phyloP scores from a whole-genome alignment of 92 coral and sea anemone genomes.

The Pocillopora grandis region DNA sequence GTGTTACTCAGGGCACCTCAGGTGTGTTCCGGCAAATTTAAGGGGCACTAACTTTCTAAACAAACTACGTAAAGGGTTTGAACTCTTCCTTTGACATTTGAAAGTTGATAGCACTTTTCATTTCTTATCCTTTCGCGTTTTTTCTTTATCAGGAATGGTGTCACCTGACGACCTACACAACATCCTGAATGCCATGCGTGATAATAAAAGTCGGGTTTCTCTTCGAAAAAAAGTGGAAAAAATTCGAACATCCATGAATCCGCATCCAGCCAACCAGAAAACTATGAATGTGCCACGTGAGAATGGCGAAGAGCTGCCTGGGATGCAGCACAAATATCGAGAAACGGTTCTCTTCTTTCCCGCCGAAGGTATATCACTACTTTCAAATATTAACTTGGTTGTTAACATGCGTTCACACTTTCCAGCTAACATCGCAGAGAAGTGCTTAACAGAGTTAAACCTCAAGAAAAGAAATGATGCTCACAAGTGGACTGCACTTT shows the following conservation, averaged over 20 bases:
- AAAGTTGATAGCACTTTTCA: no score
- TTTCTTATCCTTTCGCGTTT: neutral
- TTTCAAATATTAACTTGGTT: neutral
- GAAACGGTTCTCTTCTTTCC: slow-evolving; percentile 20
- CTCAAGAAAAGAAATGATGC: no score
- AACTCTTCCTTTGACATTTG: no score
- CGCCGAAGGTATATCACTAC: slow-evolving; percentile 1
- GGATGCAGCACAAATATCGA: slow-evolving; percentile 23
- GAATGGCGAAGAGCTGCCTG: slow-evolving; percentile 7
- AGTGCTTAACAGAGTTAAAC: no score
- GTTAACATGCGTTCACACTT: no score
- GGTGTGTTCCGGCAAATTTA: no score
- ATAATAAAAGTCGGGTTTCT: neutral
- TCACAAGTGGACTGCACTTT: no score
- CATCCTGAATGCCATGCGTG: slow-evolving; percentile 1
- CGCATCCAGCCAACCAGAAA: slow-evolving; percentile 28
- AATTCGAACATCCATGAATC: slow-evolving; percentile 14
- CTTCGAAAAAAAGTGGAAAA: slow-evolving; percentile 18
- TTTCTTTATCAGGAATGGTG: slow-evolving; percentile 3
- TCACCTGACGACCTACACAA: neutral
- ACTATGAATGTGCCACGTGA: slow-evolving; percentile 23
- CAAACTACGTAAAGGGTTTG: no score
- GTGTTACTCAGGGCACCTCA: no score
- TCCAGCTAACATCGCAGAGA: no score
- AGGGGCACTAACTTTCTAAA: no score